These are phyloP conservation scores for Perccottus glenii DNA, from an alignment of 2,113 vertebrate genomes.

Conservation along the genomic window DNA sequence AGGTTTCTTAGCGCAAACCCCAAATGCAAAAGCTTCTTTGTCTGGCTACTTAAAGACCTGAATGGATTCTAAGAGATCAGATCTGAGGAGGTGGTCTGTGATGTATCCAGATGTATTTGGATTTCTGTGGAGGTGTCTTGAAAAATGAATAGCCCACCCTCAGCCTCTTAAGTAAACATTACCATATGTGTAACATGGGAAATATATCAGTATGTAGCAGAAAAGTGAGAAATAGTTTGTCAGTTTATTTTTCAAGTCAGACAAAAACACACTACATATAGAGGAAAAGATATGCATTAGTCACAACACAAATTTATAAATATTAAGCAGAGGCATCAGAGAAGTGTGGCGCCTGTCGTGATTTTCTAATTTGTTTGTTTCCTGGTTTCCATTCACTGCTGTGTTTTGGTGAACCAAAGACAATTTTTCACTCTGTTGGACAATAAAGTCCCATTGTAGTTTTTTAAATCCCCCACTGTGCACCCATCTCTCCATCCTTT, in stretches of 20 bases:
- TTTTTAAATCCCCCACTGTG: constrained; percentile 9
- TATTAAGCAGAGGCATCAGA: constrained; percentile 17
- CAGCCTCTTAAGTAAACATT: constrained; percentile 3
- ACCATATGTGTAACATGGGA: constrained; percentile 5
- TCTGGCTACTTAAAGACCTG: too few relatives aligned
- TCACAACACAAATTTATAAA: constrained; percentile 25
- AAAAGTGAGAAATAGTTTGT: neutral
- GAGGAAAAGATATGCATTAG: constrained; percentile 41
- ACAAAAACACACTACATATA: neutral
- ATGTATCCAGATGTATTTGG: neutral
- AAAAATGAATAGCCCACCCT: neutral
- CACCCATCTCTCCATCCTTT: neutral
- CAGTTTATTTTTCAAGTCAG: neutral
- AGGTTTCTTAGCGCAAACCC: too few relatives aligned
- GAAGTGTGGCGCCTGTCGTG: neutral
- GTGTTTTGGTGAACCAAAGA: constrained; percentile 1
- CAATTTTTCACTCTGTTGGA: constrained; percentile 14
- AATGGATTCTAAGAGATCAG: too few relatives aligned
- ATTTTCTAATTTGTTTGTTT: constrained; percentile 9
- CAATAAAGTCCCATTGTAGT: neutral
- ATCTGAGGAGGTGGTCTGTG: neutral
- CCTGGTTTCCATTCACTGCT: neutral
- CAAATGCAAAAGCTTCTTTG: too few relatives aligned
- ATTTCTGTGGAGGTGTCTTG: neutral
- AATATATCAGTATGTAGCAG: neutral